These are phyloP conservation scores for Hyperoplus lanceolatus DNA, from an alignment of 2,797 vertebrate genomes.

Conservation along the genomic window DNA sequence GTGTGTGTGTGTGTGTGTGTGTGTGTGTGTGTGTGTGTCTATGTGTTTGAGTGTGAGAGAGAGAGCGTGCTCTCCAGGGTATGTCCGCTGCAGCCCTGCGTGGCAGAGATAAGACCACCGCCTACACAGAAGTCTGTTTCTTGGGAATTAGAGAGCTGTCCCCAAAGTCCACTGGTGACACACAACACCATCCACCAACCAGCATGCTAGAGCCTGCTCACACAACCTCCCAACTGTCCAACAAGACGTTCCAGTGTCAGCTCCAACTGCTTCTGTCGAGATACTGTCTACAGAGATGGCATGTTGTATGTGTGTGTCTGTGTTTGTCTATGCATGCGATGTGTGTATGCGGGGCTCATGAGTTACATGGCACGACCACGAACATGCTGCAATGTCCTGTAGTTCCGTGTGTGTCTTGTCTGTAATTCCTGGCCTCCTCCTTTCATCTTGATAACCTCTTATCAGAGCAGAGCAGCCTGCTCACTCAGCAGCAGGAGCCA, in stretches of 20 bases:
- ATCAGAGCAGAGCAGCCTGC: slow-evolving; percentile 82
- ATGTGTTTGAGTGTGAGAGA: slow-evolving; percentile 24
- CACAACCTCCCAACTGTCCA: slow-evolving; percentile 52
- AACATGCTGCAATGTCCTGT: slow-evolving; percentile 60
- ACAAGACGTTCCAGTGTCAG: slow-evolving; percentile 25
- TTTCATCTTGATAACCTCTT: slow-evolving; percentile 86
- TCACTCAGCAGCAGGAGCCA: slow-evolving; percentile 69
- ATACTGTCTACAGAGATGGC: slow-evolving; percentile 32
- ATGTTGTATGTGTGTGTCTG: slow-evolving; percentile 3
- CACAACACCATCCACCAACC: slow-evolving; percentile 51
- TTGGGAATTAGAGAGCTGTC: slow-evolving; percentile 76
- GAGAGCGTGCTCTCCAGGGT: slow-evolving; percentile 56
- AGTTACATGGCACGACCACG: slow-evolving; percentile 28
- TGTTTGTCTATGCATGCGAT: not conserved
- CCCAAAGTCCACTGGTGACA: slow-evolving; percentile 65
- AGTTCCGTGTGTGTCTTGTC: slow-evolving; percentile 48
- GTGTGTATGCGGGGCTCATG: not conserved
- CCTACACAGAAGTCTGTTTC: slow-evolving; percentile 79
- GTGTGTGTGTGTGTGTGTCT: slow-evolving; percentile 26
- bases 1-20: slow-evolving; percentile 27
- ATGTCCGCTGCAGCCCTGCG: slow-evolving; percentile 73
- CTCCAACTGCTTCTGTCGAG: slow-evolving; percentile 31
- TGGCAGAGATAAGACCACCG: slow-evolving; percentile 82
- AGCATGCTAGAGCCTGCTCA: slow-evolving; percentile 7
- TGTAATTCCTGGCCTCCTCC: slow-evolving; percentile 78